phyloP scores from a whole-genome alignment of 2,797 vertebrate species.

The Bucorvus abyssinicus region DNA sequence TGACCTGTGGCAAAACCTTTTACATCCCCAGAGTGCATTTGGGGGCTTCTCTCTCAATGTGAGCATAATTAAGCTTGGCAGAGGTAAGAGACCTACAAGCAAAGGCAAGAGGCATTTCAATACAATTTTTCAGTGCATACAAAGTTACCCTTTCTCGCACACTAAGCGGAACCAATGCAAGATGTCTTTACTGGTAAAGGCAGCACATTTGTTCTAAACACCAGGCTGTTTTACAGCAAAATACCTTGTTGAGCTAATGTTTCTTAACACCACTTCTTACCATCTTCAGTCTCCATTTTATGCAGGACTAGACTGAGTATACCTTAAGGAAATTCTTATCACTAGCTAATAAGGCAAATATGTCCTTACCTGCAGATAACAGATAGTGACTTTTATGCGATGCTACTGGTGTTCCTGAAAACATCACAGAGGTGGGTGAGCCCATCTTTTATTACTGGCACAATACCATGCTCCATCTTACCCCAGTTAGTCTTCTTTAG shows the following conservation, averaged over 20 bases:
- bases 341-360: background rate
- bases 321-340: background rate
- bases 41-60: background rate
- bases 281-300: background rate
- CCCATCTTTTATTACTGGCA: background rate
- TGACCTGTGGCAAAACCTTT: slow-evolving; percentile 26
- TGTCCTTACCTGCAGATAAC: background rate
- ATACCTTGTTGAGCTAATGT: background rate
- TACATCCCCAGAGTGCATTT: background rate
- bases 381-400: background rate
- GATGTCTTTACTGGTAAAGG: background rate
- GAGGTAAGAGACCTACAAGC: background rate
- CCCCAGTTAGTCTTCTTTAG: background rate
- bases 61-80: slow-evolving; percentile 5
- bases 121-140: background rate
- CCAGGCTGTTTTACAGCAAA: background rate
- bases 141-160: background rate
- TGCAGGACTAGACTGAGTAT: background rate
- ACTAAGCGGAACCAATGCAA: background rate
- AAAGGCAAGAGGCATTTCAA: background rate
- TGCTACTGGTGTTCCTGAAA: background rate
- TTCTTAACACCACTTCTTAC: background rate
- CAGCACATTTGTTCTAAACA: background rate
- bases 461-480: background rate
- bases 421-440: background rate